phyloP scores from a whole-genome alignment of 2,888 invertebrate genomes.

The Aromia moschata region DNA sequence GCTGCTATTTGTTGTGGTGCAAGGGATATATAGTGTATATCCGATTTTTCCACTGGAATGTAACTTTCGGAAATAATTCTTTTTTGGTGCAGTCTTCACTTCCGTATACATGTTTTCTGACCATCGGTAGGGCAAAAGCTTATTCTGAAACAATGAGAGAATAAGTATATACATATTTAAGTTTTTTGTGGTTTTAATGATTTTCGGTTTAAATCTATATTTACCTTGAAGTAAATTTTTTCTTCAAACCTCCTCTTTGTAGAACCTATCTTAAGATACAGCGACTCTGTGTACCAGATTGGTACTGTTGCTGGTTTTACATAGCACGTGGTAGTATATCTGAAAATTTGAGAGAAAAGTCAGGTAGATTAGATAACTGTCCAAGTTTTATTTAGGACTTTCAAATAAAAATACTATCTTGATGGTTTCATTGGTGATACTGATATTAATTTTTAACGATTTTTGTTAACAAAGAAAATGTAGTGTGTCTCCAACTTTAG shows the following conservation, averaged over 20 bases:
- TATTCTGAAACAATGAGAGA: conserved; percentile 42
- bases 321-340: conserved; percentile 56
- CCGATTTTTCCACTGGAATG: conserved; percentile 34
- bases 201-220: not conserved
- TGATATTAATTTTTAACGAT: too few relatives aligned
- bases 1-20: conserved; percentile 48
- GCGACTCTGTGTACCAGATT: conserved; percentile 58
- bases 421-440: too few relatives aligned
- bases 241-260: conserved; percentile 43
- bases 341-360: too few relatives aligned
- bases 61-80: conserved; percentile 33
- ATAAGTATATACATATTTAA: not conserved
- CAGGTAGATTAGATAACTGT: too few relatives aligned
- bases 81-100: conserved; percentile 38
- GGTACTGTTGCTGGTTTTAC: conserved; percentile 54
- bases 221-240: conserved; percentile 48
- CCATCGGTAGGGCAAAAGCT: conserved; percentile 44
- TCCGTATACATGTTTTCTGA: conserved; percentile 48
- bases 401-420: too few relatives aligned
- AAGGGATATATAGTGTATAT: conserved; percentile 46
- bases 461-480: too few relatives aligned
- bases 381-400: too few relatives aligned
- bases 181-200: not conserved
- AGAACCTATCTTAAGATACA: conserved; percentile 48
- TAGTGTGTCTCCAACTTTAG: too few relatives aligned